A percentile compares a stretch with the other conserved stretches of the same genome.
These are phyloP conservation scores for Malthinus flaveolus DNA, from an alignment of 2,888 invertebrate genomes.

Conservation along the genomic window DNA sequence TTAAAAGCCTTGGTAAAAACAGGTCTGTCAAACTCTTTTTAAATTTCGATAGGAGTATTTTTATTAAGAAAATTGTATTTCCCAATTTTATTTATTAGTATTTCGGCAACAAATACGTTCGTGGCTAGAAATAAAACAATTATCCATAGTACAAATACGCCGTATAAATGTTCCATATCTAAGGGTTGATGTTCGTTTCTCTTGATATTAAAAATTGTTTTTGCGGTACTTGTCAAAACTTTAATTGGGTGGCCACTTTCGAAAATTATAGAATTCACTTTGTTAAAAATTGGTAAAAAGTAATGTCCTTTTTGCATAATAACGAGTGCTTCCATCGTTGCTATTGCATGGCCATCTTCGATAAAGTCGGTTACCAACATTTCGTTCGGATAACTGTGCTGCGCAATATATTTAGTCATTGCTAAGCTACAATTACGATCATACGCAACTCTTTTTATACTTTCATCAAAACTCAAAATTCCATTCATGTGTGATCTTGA, in stretches of 20 bases:
- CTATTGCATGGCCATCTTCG: neutral
- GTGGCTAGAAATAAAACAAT: neutral
- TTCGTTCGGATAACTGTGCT: neutral
- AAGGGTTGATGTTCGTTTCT: neutral
- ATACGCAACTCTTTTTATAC: neutral
- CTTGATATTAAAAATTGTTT: neutral
- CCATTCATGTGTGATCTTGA: too few relatives aligned
- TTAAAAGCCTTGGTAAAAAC: too few relatives aligned
- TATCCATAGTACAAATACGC: neutral
- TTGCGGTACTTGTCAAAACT: neutral
- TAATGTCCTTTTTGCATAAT: neutral
- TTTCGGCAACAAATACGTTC: neutral
- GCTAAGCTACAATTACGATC: neutral
- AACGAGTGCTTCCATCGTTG: neutral
- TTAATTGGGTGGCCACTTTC: neutral
- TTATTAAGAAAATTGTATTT: neutral
- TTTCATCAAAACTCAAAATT: neutral
- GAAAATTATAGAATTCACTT: neutral
- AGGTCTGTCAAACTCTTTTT: too few relatives aligned
- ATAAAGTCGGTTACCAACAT: neutral
- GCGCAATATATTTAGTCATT: neutral
- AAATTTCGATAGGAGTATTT: too few relatives aligned
- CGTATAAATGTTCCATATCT: neutral
- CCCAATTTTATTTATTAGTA: neutral
- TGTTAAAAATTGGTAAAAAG: constrained; percentile 1